phyloP scores from a whole-genome alignment of 2,888 invertebrate genomes.

The Ectemnius cavifrons region DNA sequence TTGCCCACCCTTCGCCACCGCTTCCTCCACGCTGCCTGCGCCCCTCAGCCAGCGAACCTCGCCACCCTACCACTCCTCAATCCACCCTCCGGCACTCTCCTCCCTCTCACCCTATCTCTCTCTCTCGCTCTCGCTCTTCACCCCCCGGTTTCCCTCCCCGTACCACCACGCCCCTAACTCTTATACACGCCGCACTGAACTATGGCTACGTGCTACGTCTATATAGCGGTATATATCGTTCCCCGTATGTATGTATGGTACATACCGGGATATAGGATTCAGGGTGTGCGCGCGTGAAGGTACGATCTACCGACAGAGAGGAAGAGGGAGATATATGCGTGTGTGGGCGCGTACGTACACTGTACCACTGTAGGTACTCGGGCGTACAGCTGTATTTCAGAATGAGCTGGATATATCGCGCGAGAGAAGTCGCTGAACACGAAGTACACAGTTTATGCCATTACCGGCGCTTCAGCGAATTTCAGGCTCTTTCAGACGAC shows the following conservation, averaged over 20 bases:
- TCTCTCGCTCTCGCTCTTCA: constrained; percentile 36
- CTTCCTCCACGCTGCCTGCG: constrained; percentile 41
- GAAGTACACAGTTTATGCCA: constrained; percentile 65
- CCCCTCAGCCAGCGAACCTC: constrained; percentile 40
- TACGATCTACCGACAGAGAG: constrained; percentile 13
- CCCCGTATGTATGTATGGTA: constrained; percentile 21
- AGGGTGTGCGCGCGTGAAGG: constrained; percentile 3
- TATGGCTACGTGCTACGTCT: constrained; percentile 64
- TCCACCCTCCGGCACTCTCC: constrained; percentile 48
- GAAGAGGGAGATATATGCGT: constrained; percentile 8
- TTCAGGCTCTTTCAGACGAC: constrained; percentile 59
- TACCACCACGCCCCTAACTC: constrained; percentile 61
- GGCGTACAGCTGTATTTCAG: constrained; percentile 65
- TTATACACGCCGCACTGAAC: constrained; percentile 63
- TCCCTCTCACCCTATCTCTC: constrained; percentile 37
- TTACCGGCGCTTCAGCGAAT: constrained; percentile 69
- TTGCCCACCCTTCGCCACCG: constrained; percentile 55
- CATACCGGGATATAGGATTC: constrained; percentile 6
- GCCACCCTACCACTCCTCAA: constrained; percentile 48
- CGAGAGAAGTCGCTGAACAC: constrained; percentile 62
- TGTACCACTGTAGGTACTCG: constrained; percentile 37
- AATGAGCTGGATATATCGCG: constrained; percentile 70
- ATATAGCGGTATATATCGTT: constrained; percentile 50
- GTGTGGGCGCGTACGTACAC: constrained; percentile 39
- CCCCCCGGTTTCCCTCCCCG: constrained; percentile 22